Base-by-base conservation (phyloP, 2,113 vertebrate genomes). In the Saimiri boliviensis region DNA sequence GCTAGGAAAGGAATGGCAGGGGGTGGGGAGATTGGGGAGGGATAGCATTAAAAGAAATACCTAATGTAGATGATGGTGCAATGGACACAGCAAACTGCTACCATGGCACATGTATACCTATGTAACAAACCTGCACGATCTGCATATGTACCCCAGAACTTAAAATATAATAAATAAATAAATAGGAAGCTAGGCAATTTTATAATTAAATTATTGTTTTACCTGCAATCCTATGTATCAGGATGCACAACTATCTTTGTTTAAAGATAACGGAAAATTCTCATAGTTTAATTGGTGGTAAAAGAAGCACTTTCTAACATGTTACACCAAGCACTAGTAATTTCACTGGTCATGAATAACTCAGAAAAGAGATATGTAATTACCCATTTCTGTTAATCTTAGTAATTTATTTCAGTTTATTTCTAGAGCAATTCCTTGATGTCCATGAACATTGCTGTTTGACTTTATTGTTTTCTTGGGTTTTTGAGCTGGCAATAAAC, bases 181-280 rank as follows among this genome's bases (percentile, higher is more conserved):
- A 97, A 97, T 93, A 96, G 25, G 89, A 97, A 98, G 92, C 56
- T 71, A 73, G 71, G 27, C 60, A 96, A 97, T 98, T 98, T 97
- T 96, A 79, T 73, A 97, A 85, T 98, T 97, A 97, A 45, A 85
- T 81, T 52, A 94, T 12, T 27, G 21, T 89, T 97, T 98, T 32
- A 74, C 89, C 94, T 76, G 89, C 96, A 86, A 71, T 93, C 42
- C 35, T 89, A 23, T 56, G 80, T 94, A 88, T 91, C 74, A 97
- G 49, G 73, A 88, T 40, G 89, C 96, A 97, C 49, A 86, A 12
- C 42, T 98, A 88, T 97, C 8, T 79, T 98, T 86, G 92, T 90
- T 94, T 97, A 74, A 97, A 80, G 37, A 45, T 80, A 93, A 82
- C 97, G 97, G 93, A 97, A 97, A 97, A 86, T 80, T 80, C 37